These are phyloP conservation scores for Butorides virescens DNA, from an alignment of 2,113 vertebrate species.

Conservation along the genomic window DNA sequence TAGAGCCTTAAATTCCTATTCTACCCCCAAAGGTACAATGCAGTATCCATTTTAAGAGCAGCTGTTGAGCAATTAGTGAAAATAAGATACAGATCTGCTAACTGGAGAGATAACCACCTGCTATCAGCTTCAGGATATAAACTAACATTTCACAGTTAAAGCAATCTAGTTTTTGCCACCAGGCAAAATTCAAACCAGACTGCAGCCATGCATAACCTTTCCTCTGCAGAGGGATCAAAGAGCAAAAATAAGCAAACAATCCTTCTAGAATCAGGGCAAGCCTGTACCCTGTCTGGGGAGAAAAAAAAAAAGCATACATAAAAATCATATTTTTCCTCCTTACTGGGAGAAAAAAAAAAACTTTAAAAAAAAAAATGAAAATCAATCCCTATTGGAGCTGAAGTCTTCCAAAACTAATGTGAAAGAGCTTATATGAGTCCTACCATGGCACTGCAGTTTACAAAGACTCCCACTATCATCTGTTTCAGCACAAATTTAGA, in stretches of 20 bases:
- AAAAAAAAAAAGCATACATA: not conserved
- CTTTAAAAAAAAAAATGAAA: not conserved
- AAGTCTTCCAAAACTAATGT: not conserved
- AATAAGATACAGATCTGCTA: not conserved
- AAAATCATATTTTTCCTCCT: not conserved
- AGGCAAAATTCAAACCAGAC: constrained; percentile 29
- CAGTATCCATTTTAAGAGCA: not conserved
- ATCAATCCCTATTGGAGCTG: not conserved
- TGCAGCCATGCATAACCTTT: not conserved
- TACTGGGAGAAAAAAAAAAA: not conserved
- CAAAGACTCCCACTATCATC: not conserved
- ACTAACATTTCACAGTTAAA: not conserved
- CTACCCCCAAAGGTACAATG: not conserved
- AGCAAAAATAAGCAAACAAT: not conserved
- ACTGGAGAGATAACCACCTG: not conserved
- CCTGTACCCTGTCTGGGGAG: not conserved
- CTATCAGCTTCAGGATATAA: not conserved
- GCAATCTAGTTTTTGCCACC: not conserved
- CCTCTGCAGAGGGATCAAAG: not conserved
- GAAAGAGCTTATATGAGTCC: not conserved
- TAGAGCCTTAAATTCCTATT: not conserved
- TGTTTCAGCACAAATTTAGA: not conserved
- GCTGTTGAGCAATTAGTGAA: not conserved
- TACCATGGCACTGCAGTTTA: not conserved
- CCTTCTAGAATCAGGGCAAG: not conserved